These are phyloP conservation scores for Melikaiella ostensackeni DNA, from an alignment of 2,888 invertebrate species.

Conservation along the genomic window DNA sequence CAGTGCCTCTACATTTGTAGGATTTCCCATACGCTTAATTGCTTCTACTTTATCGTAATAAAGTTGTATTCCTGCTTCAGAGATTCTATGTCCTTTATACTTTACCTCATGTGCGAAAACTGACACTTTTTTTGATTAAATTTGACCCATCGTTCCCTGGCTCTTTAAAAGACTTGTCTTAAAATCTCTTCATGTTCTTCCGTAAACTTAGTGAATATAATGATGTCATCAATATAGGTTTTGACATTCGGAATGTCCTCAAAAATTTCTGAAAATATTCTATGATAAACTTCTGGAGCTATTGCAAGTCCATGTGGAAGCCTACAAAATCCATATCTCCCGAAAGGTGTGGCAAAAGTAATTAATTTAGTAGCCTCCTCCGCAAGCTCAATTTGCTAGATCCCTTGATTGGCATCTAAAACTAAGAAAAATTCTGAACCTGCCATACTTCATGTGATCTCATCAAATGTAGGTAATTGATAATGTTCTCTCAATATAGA, in stretches of 20 bases:
- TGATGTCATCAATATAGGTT: slow-evolving; percentile 61
- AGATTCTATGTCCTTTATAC: slow-evolving; percentile 57
- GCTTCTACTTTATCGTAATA: slow-evolving; percentile 54
- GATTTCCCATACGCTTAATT: slow-evolving; percentile 50
- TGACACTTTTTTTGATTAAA: slow-evolving; percentile 57
- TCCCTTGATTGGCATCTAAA: slow-evolving; percentile 59
- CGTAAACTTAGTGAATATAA: slow-evolving; percentile 59
- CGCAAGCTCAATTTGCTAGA: slow-evolving; percentile 58
- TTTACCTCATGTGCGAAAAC: slow-evolving; percentile 55
- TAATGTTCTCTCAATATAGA: slow-evolving; percentile 50
- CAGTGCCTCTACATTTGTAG: slow-evolving; percentile 52
- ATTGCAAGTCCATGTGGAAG: slow-evolving; percentile 63
- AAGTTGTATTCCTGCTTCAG: slow-evolving; percentile 48
- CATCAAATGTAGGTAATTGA: slow-evolving; percentile 55
- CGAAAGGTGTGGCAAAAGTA: slow-evolving; percentile 62
- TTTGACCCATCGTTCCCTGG: slow-evolving; percentile 47
- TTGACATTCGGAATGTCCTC: slow-evolving; percentile 55
- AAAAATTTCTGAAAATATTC: slow-evolving; percentile 55
- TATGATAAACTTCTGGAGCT: slow-evolving; percentile 64
- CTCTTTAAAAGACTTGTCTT: background rate
- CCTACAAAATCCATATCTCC: slow-evolving; percentile 60
- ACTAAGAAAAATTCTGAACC: slow-evolving; percentile 37
- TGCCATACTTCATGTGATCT: slow-evolving; percentile 49
- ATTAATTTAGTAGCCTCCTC: slow-evolving; percentile 55
- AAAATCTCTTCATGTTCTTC: slow-evolving; percentile 41